A percentile compares a stretch with the other conserved stretches of the same genome.
Evolutionary conservation across 2,888 invertebrate genomes (phyloP).

Genomic region (Eurytoma californica): DNA sequence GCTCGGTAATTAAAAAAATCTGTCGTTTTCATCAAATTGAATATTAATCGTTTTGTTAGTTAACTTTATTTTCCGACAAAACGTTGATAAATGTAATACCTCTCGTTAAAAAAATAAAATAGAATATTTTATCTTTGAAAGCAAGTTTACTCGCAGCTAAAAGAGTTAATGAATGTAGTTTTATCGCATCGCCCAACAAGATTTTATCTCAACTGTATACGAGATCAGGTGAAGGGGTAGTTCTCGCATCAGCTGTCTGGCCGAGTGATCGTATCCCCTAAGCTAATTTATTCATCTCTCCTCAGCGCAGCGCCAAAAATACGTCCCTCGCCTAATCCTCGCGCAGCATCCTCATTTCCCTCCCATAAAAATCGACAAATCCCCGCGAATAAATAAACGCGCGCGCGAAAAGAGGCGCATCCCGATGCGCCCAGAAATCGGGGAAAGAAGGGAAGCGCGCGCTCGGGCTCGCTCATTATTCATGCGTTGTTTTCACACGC

Average conservation of each 20-base stretch:
- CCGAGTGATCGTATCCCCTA: not conserved
- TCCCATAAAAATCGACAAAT: not conserved
- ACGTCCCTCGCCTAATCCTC: too few relatives aligned
- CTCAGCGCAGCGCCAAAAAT: not conserved
- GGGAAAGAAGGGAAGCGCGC: not conserved
- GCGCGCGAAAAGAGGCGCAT: not conserved
- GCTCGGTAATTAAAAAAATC: too few relatives aligned
- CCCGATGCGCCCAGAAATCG: conserved; percentile 7
- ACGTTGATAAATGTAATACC: too few relatives aligned
- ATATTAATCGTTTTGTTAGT: too few relatives aligned
- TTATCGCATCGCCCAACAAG: not conserved
- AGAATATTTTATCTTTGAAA: too few relatives aligned
- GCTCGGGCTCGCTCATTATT: conserved; percentile 38
- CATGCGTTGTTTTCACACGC: conserved; percentile 52
- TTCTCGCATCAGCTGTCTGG: conserved; percentile 17
- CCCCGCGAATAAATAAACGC: not conserved
- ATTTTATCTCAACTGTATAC: conserved; percentile 24
- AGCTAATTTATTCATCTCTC: conserved; percentile 33
- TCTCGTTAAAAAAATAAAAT: too few relatives aligned
- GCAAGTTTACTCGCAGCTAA: too few relatives aligned
- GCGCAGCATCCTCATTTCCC: not conserved
- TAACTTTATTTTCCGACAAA: too few relatives aligned
- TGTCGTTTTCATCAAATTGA: too few relatives aligned
- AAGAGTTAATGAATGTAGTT: too few relatives aligned
- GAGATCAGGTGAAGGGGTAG: conserved; percentile 20